Evolutionary conservation across 2,888 invertebrate species (phyloP).

Genomic region (Epistrophe grossulariae): DNA sequence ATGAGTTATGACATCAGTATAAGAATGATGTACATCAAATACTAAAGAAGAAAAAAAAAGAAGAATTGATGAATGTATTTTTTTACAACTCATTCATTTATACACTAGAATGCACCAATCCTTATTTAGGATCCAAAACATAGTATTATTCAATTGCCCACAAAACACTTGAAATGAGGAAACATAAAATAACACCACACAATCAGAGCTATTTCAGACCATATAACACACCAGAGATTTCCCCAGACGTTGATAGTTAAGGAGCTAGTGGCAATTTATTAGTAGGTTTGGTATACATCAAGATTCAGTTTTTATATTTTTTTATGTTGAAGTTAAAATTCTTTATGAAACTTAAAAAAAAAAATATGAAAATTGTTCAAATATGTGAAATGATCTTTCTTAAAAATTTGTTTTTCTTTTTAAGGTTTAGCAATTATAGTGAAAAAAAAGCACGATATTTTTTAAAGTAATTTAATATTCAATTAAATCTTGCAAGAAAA

Average conservation of each 20-base stretch:
- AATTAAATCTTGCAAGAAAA: too few species aligned
- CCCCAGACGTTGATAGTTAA: background rate
- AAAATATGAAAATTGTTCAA: too few species aligned
- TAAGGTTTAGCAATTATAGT: too few species aligned
- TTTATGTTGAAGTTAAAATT: too few species aligned
- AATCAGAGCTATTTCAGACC: slow-evolving; percentile 8
- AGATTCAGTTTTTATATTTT: too few species aligned
- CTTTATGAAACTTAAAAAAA: too few species aligned
- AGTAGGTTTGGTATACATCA: too few species aligned
- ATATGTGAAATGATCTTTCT: too few species aligned
- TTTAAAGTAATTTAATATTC: too few species aligned
- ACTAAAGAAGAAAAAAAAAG: background rate
- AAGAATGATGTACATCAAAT: background rate
- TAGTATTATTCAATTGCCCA: slow-evolving; percentile 14
- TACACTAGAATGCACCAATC: slow-evolving; percentile 17
- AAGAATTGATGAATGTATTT: slow-evolving; percentile 36
- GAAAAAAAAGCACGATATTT: too few species aligned
- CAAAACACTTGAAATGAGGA: slow-evolving; percentile 56
- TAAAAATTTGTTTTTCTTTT: too few species aligned
- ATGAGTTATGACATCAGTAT: background rate
- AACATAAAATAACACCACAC: slow-evolving; percentile 30
- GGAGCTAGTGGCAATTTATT: background rate
- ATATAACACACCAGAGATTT: slow-evolving; percentile 15
- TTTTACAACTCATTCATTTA: slow-evolving; percentile 40
- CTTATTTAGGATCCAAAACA: slow-evolving; percentile 27